Base-by-base conservation (phyloP, 1,140 invertebrate species). In the Mizuhopecten yessoensis region DNA sequence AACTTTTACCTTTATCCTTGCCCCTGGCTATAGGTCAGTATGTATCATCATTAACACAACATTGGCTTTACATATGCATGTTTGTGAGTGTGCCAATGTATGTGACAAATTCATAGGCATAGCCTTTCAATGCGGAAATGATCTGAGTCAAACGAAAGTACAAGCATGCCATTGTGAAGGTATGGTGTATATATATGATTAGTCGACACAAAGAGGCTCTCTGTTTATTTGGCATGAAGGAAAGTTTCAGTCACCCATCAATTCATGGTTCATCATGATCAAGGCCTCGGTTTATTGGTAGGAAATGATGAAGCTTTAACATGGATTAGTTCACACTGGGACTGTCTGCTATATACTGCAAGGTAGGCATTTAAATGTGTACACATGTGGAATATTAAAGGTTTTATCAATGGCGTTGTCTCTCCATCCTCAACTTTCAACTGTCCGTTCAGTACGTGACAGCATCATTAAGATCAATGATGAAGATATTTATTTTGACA, bases 1-100 rank as follows among this genome's bases (percentile, higher is more conserved):
- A 75, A 75, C n/a, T 23, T 75, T 75, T 75, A 75, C 57, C 57
- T 75, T 75, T 75, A 75, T 75, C 57, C 57, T 75, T 75, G 57
- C 57, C 57, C n/a, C n/a, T 9, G 57, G 57, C 57, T 75, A 75
- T 75, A 75, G 57, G 57, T 75, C 57, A 75, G 57, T 75, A n/a
- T 75, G 57, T 75, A 75, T 75, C 17, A 75, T 75, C 57, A 75
- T 75, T 29, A 75, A 75, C 23, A 75, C n/a, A 75, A 75, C 57
- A 29, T 75, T 75, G 20, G n/a, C 1, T 29, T 75, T 29, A 75
- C 29, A 75, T 75, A 75, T 75, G 57, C 57, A 75, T 75, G 57
- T 75, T 5, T 39, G 57, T 75, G 57, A 75, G 15, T 75, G 57
- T 75, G n/a, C 57, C 57, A 29, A 75, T 75, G 23, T 75, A 75